These are phyloP conservation scores for Laupala kohalensis DNA, from an alignment of 1,140 invertebrate genomes.

Conservation along the genomic window DNA sequence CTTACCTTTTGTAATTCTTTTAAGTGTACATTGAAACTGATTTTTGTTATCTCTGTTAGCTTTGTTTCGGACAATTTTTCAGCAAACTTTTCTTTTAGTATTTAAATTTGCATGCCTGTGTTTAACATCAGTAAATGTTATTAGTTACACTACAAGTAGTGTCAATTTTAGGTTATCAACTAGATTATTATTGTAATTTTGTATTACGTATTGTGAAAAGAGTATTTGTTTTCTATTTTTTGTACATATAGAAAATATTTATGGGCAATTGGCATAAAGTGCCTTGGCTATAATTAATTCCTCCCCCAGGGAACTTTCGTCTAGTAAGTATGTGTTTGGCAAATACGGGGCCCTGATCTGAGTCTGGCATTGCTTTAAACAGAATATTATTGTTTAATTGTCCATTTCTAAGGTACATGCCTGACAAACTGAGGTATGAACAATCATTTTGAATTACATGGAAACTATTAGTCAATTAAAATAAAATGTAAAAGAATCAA, in stretches of 20 bases:
- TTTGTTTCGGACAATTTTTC: not conserved
- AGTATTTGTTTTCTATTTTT: not conserved
- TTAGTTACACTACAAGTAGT: not conserved
- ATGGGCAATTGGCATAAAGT: too few relatives aligned
- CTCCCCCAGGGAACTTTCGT: too few relatives aligned
- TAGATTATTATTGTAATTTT: not conserved
- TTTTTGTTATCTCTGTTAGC: not conserved
- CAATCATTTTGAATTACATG: too few relatives aligned
- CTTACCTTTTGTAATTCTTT: not conserved
- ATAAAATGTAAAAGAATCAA: too few relatives aligned
- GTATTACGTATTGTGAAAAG: not conserved
- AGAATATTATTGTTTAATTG: too few relatives aligned
- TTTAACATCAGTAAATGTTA: not conserved
- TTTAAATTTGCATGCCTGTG: not conserved
- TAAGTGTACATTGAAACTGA: not conserved
- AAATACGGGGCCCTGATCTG: too few relatives aligned
- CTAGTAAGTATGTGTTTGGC: too few relatives aligned
- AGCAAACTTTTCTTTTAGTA: not conserved
- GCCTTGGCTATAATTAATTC: too few relatives aligned
- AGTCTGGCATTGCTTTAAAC: too few relatives aligned
- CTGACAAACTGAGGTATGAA: too few relatives aligned
- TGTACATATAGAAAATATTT: not conserved
- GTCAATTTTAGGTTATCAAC: not conserved
- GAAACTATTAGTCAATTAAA: too few relatives aligned
- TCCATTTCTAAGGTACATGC: too few relatives aligned